Evolutionary conservation across 2,113 vertebrate genomes (phyloP), one percentile per base, ranked within the genome.

Genomic region (Daubentonia madagascariensis): DNA sequence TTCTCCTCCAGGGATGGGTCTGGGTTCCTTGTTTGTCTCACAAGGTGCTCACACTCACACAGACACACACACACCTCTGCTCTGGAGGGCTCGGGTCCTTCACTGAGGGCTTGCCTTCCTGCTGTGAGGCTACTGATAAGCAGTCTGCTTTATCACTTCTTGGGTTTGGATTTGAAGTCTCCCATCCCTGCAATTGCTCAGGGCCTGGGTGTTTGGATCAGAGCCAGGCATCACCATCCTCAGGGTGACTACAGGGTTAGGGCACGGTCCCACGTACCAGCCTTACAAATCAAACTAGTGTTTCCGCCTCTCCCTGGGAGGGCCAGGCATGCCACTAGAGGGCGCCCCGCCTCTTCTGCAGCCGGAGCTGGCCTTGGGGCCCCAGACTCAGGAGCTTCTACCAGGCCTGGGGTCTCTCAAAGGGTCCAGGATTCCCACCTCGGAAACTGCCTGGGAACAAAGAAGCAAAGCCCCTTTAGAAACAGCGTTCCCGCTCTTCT

Each of bases 251-350:
- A 59, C 45, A 67, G 61, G 63, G 63, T 52, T 12, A 35, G 52
- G 40, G 75, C 57, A 35, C 32, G 14, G 18, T 72, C 28, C 72
- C 11, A 0, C 37, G 45, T n/a, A 40, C 50, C 68, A 30, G 65
- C 68, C 54, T n/a, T 3, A 2, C 23, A 16, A 50, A 57, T 43
- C 45, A 14, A 50, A 73, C 37, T 8, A 30, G 45, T 20, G 1
- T 75, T 68, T 52, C 35, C 1, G 9, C 17, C 18, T 81, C 18
- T 43, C 43, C 45, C 23, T 18, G 59, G 59, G 80, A 78, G 28
- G 12, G 20, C 59, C 30, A 40, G 40, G 17, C n/a, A 10, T 23
- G 68, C 95, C 96, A 1, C 97, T 65, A 98, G 98, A 93, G 98
- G 95, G 97, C 75, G 6, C 54, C 1, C 73, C 80, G 45, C 52